These are phyloP conservation scores for Geococcyx californianus DNA, from an alignment of 2,113 vertebrate genomes.

Conservation along the genomic window DNA sequence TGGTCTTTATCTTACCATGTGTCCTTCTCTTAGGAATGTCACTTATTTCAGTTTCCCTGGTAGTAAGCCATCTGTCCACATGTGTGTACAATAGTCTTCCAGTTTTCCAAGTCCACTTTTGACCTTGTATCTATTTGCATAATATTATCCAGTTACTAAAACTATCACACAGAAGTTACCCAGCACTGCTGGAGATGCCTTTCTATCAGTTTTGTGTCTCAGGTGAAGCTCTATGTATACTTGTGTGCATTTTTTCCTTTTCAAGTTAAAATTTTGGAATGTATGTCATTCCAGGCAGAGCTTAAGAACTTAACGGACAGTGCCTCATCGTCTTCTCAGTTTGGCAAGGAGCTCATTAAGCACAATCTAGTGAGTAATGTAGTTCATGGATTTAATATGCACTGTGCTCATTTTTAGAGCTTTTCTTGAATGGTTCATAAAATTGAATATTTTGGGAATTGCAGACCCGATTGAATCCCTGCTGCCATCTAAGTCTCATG, in stretches of 20 bases:
- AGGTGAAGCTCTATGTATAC: not conserved
- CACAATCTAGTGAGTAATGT: constrained; percentile 90
- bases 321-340: constrained; percentile 92
- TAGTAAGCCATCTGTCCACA: not conserved
- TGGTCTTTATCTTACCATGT: not conserved
- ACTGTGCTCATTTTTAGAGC: not conserved
- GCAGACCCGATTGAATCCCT: not conserved
- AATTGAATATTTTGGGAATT: not conserved
- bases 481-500: not conserved
- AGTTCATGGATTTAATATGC: not conserved
- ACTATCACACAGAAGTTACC: not conserved
- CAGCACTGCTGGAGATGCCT: not conserved
- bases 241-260: not conserved
- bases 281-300: constrained; percentile 81
- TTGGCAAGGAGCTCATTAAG: constrained; percentile 95
- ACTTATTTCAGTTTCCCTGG: not conserved
- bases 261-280: constrained; percentile 24
- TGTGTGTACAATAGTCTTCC: not conserved
- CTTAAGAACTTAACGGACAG: constrained; percentile 93
- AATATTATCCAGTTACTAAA: not conserved
- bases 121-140: not conserved
- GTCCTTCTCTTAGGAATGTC: not conserved
- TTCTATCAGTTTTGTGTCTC: not conserved
- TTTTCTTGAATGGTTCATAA: not conserved
- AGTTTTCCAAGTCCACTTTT: not conserved